Base-by-base conservation (phyloP, 2,113 vertebrate genomes). In the Murina feae region DNA sequence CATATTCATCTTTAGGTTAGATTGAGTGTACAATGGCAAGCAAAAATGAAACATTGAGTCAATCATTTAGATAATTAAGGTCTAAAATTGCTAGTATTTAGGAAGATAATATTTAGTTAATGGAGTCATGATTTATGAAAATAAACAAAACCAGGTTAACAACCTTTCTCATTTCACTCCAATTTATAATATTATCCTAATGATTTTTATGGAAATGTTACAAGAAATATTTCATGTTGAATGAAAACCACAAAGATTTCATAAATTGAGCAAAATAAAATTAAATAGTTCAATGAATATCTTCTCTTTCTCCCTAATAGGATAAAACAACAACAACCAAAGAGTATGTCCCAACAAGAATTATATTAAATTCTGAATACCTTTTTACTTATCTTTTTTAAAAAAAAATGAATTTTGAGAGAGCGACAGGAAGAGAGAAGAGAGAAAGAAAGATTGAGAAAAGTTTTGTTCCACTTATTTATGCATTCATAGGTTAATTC, bases 1-100 rank as follows among this genome's bases (percentile, higher is more conserved):
- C 66, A 82, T 51, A 91, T 76, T 66, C 42, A 81, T 71, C 5
- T 8, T 79, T 30, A 53, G 88, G 93, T 39, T 74, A 98, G 94
- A 96, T n/a, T n/a, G n/a, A n/a, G n/a, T n/a, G n/a, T n/a, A n/a
- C n/a, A n/a, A n/a, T n/a, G n/a, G n/a, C n/a, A 37, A 91, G 84
- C 81, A 86, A 92, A 92, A 81, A 96, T 97, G 95, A 96, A 95
- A 91, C 96, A 96, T 18, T 53, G 92, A 92, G 84, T 95, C 95
- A 93, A 96, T 96, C 95, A 96, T 89, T 94, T 93, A 85, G 92
- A 89, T 95, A 95, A 95, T 93, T 80, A 42, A 79, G 84, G 71
- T 89, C 84, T 95, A 90, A 95, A 97, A 96, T 95, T 96, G 88
- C 76, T 92, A 85, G 80, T 83, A 87, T 94, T 96, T 95, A 81